Evolutionary conservation across 2,113 vertebrate species (phyloP).

Genomic region (Lagopus muta): DNA sequence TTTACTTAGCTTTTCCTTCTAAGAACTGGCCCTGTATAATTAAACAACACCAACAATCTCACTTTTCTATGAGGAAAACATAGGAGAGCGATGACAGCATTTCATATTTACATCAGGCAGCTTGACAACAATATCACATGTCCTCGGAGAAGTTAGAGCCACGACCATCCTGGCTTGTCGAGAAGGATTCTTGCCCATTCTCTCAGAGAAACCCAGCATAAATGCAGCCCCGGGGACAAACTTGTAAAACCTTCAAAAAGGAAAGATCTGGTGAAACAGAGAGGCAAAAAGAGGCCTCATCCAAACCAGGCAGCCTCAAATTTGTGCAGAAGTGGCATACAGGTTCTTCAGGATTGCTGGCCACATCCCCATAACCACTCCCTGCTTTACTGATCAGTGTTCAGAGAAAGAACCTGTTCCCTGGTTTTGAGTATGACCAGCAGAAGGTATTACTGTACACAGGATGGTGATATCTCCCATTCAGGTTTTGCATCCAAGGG

Average conservation of each 20-base stretch:
- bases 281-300: neutral
- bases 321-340: neutral
- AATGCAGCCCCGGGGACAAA: conserved; percentile 56
- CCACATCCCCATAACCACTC: neutral
- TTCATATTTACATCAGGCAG: conserved; percentile 73
- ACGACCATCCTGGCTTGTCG: conserved; percentile 72
- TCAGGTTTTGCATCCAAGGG: neutral
- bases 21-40: neutral
- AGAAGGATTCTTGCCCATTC: conserved; percentile 63
- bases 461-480: neutral
- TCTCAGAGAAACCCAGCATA: conserved; percentile 61
- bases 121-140: conserved; percentile 74
- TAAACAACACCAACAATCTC: neutral
- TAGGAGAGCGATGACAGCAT: neutral
- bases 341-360: neutral
- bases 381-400: neutral
- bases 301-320: neutral
- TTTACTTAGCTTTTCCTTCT: neutral
- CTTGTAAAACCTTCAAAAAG: conserved; percentile 71
- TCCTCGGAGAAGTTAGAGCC: conserved; percentile 71
- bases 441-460: neutral
- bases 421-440: neutral
- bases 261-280: conserved; percentile 4
- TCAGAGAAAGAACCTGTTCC: neutral
- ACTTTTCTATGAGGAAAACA: neutral